Evolutionary conservation across 1,140 invertebrate genomes (phyloP).

Genomic region (Vollenhovia emeryi): DNA sequence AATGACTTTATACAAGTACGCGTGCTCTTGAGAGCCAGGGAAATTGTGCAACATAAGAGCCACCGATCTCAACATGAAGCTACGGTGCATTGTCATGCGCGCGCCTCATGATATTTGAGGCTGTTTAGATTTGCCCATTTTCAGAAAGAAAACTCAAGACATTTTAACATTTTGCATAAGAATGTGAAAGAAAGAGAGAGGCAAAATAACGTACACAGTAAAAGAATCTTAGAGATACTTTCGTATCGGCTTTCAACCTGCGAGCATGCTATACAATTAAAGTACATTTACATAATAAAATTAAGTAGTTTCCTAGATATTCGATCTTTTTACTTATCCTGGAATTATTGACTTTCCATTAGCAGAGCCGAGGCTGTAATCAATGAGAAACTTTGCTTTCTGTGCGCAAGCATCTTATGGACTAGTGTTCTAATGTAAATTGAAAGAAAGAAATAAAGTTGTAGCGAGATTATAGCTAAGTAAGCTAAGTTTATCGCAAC

Average conservation of each 20-base stretch:
- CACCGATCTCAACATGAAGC: not conserved
- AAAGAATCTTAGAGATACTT: not conserved
- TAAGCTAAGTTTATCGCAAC: not conserved
- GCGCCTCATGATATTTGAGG: not conserved
- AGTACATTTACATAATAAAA: not conserved
- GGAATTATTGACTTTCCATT: not conserved
- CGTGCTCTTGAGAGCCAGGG: constrained; percentile 41
- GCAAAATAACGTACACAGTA: not conserved
- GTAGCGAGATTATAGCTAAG: not conserved
- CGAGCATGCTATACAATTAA: not conserved
- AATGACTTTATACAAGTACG: constrained; percentile 70
- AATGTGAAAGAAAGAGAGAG: not conserved
- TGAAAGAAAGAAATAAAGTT: not conserved
- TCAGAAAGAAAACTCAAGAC: not conserved
- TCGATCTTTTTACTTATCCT: not conserved
- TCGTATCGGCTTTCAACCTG: not conserved
- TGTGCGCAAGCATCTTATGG: not conserved
- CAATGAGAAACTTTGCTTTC: not conserved
- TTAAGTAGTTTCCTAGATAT: not conserved
- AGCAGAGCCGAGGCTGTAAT: not conserved
- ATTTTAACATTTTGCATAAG: not conserved
- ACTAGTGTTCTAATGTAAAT: not conserved
- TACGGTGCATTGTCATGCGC: not conserved
- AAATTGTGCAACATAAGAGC: constrained; percentile 38
- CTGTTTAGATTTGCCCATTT: constrained; percentile 2